Evolutionary conservation across 2,888 invertebrate genomes (phyloP), one percentile per base, ranked within the genome.

Genomic region (Ctenicera cuprea): DNA sequence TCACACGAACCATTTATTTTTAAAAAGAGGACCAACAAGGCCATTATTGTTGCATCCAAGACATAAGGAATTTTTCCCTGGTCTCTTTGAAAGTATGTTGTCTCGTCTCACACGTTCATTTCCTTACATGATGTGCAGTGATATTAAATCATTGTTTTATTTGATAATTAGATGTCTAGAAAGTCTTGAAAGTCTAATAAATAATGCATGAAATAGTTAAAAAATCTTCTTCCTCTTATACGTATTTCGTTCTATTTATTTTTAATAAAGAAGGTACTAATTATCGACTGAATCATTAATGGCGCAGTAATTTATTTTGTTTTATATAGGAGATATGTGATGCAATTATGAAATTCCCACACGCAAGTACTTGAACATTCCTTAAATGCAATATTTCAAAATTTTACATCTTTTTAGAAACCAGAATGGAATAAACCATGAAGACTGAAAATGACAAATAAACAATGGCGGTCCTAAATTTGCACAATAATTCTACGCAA

Each of bases 331-430:
- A 52, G 30, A 65, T 65, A 54, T 54, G 52, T 18, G 38, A 52
- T 54, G 65, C 48, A 65, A 65, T 65, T 65, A 65, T 22, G 26
- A 65, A 65, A 52, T 65, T 65, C 65, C 41, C 65, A 54, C 65
- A 65, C 65, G 65, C 65, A 65, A 50, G 9, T 20, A 38, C 22
- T 65, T 7, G n/a, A 22, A 26, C 26, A 18, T 48, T 30, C 26
- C 20, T 48, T 11, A 48, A 48, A 18, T 18, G 48, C 48, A 48
- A 20, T 48, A 48, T 48, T 48, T 48, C 48, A 18, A 48, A 41
- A 41, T 41, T 41, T 41, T 2, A 12, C 7, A 38, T 38, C n/a
- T 38, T 41, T 14, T 41, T 1, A 33, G 4, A 1, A 14, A 41
- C 41, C 33, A 33, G 5, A 33, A 33, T 33, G 9, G 33, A 9